These are phyloP conservation scores for Gymnarchus niloticus DNA, from an alignment of 2,113 vertebrate genomes.

Conservation along the genomic window DNA sequence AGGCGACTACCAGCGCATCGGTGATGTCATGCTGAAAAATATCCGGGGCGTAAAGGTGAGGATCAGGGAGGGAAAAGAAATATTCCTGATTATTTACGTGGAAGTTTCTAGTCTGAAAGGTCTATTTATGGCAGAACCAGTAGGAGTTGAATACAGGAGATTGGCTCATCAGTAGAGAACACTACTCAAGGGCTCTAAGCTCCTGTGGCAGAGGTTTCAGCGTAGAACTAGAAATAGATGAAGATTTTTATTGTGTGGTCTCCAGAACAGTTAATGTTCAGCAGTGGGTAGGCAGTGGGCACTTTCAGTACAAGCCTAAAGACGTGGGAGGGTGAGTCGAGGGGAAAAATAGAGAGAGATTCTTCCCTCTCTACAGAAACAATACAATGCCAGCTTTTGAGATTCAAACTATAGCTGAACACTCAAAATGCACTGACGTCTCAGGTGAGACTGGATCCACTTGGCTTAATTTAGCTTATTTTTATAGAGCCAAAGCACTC, in stretches of 20 bases:
- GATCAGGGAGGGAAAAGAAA: neutral
- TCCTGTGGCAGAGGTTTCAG: neutral
- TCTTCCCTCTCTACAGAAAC: neutral
- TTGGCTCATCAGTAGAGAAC: neutral
- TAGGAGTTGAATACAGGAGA: neutral
- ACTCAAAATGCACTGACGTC: no score
- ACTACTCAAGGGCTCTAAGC: no score
- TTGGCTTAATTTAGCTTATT: neutral
- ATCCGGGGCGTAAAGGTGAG: slow-evolving; percentile 86
- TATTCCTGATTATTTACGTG: neutral
- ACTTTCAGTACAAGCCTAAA: neutral
- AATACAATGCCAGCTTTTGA: neutral
- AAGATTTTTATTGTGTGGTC: neutral
- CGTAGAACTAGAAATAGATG: neutral
- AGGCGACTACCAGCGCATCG: slow-evolving; percentile 90
- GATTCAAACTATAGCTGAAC: neutral
- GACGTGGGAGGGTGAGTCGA: neutral
- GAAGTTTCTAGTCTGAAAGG: neutral
- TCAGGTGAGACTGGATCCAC: neutral
- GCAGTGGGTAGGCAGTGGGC: neutral
- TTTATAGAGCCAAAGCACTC: neutral
- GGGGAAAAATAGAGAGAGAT: neutral
- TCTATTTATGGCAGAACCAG: neutral
- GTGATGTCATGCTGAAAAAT: slow-evolving; percentile 91
- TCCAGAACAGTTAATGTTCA: neutral